Conservation (phyloP, 2,113 vertebrate species). For the Colistium nudipinnis region DNA sequence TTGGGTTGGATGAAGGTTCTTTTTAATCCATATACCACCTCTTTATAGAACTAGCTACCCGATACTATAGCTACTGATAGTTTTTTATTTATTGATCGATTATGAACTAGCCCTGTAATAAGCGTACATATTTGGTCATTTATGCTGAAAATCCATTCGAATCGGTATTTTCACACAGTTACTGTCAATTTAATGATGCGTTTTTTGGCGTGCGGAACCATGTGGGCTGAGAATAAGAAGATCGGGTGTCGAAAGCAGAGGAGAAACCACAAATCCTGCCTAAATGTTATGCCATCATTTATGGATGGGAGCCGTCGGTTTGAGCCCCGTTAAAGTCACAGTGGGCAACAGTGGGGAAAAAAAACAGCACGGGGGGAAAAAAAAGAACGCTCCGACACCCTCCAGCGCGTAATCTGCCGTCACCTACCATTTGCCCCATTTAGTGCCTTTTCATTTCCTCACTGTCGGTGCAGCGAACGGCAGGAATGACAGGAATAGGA, state of each 20-base stretch:
- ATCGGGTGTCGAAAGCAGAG: not conserved
- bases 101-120: too few relatives aligned
- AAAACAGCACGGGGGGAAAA: conserved; percentile 6
- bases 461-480: conserved; percentile 40
- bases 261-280: not conserved
- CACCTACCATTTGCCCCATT: conserved; percentile 57
- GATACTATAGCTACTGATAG: too few relatives aligned
- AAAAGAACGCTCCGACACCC: conserved; percentile 13
- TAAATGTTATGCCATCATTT: too few relatives aligned
- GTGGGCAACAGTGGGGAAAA: too few relatives aligned
- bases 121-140: too few relatives aligned
- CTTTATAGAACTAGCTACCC: too few relatives aligned
- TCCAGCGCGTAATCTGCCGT: conserved; percentile 39
- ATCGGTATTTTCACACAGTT: not conserved
- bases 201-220: not conserved
- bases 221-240: not conserved
- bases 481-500: conserved; percentile 51
- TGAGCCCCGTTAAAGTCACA: too few relatives aligned
- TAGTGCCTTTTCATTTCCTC: conserved; percentile 59
- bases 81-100: too few relatives aligned
- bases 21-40: too few relatives aligned
- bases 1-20: too few relatives aligned
- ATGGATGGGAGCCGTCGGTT: not conserved
- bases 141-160: too few relatives aligned
- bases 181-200: not conserved